Percentiles rank a stretch among this genome's conserved stretches.
These are phyloP conservation scores for Orcinus orca DNA, from an alignment of 2,113 vertebrate species.

Conservation along the genomic window DNA sequence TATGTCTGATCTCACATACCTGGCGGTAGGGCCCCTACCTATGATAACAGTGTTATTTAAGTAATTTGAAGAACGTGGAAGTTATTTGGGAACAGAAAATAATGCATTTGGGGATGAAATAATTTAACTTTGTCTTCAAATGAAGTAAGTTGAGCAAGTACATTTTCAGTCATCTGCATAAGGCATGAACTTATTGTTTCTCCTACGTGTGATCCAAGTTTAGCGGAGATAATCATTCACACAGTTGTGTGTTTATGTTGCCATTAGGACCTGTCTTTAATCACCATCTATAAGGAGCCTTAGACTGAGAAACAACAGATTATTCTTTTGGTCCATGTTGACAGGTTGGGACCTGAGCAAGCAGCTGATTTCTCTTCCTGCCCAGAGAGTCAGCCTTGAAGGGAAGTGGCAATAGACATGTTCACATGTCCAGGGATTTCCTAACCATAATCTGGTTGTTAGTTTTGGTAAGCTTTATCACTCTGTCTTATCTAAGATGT, in stretches of 20 bases:
- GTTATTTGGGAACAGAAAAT: background rate
- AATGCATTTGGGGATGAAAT: background rate
- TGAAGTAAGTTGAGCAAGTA: background rate
- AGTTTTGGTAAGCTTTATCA: background rate
- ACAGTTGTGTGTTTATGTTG: background rate
- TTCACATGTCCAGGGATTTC: background rate
- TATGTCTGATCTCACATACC: background rate
- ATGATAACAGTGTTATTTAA: background rate
- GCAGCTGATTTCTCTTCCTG: background rate
- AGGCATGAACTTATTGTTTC: background rate
- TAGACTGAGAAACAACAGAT: background rate
- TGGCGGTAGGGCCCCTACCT: background rate
- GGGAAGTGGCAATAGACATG: background rate
- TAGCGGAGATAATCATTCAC: background rate
- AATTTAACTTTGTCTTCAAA: background rate
- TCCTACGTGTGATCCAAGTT: background rate
- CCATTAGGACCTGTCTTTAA: background rate
- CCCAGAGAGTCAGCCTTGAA: background rate
- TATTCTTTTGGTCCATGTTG: background rate
- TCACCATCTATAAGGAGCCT: background rate
- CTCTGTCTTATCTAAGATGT: background rate
- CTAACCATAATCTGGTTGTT: background rate
- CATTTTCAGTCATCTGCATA: background rate
- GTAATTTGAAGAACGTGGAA: background rate
- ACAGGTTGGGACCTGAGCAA: background rate